phyloP scores from a whole-genome alignment of 2,797 vertebrate genomes.

The Myiothlypis coronata region DNA sequence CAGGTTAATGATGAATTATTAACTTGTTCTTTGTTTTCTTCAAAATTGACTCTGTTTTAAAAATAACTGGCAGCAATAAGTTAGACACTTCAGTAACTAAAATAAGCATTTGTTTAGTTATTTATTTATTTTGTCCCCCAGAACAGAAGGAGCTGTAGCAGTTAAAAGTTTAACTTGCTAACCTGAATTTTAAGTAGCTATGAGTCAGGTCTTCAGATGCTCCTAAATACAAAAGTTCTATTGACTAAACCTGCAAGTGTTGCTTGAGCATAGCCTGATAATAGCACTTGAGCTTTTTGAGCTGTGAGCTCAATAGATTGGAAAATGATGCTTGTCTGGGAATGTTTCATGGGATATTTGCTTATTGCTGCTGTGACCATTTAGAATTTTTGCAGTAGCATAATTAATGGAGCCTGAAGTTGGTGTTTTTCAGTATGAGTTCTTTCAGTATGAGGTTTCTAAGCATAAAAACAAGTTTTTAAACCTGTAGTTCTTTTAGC shows the following conservation, averaged over 20 bases:
- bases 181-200: neutral
- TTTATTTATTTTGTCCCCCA: neutral
- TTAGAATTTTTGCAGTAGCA: neutral
- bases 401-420: conserved; percentile 23
- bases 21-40: neutral
- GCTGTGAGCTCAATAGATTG: neutral
- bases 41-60: neutral
- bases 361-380: neutral
- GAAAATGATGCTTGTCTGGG: conserved; percentile 16
- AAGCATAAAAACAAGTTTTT: neutral
- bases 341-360: conserved; percentile 28
- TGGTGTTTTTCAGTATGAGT: neutral
- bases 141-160: neutral
- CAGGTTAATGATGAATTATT: neutral
- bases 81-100: neutral
- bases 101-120: neutral
- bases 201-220: conserved; percentile 1
- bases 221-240: neutral
- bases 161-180: conserved; percentile 1
- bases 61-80: neutral
- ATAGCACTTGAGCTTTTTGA: conserved; percentile 31
- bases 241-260: conserved; percentile 26
- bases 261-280: conserved; percentile 8
- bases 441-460: neutral
- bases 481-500: neutral